Base-by-base conservation (phyloP, 2,113 vertebrate species). In the Neopipo cinnamomea region DNA sequence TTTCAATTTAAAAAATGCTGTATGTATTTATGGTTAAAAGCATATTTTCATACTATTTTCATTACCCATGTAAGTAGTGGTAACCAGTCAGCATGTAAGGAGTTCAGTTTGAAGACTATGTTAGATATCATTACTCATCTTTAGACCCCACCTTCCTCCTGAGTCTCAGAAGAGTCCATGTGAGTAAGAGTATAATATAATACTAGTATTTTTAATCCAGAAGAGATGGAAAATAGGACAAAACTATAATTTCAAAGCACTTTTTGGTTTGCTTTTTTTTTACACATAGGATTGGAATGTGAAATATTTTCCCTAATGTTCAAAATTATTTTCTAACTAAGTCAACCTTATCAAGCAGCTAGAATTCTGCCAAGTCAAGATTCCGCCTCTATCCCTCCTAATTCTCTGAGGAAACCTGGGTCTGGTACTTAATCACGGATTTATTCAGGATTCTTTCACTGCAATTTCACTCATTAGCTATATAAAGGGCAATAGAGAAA, bases 151-250 rank as follows among this genome's bases (percentile, higher is more conserved):
- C 33, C 14, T 93, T 94, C 25, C 44, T 72, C 30, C 17, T 3
- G 5, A 72, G 13, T 17, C 33, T 59, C 0, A 0, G 25, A 49
- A 37, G 52, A 49, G 58, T 53, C 42, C 52, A 18, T 0, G 0
- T 77, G 49, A 52, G 46, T 72, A 72, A 79, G 42, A 33, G 17
- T 67, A 46, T 8, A 72, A 67, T 58, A 50, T 46, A 53, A 31
- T 53, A 6, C 9, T 25, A 50, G 17, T 55, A 15, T 59, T 79
- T 85, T 58, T 65, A 70, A 47, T 79, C 59, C 44, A 61, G 33
- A 28, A 30, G 73, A 84, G 21, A 22, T 0, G 72, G 49, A 72
- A 79, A 55, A 83, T 70, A 12, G 31, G n/a, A n/a, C 3, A 5
- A 61, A 63, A 37, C 5, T 12, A 22, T 70, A 1, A 71, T 66